Percentiles rank a stretch among this genome's conserved stretches.
These are phyloP conservation scores for Paradoxurus hermaphroditus DNA, from an alignment of 2,113 vertebrate species.

Conservation along the genomic window DNA sequence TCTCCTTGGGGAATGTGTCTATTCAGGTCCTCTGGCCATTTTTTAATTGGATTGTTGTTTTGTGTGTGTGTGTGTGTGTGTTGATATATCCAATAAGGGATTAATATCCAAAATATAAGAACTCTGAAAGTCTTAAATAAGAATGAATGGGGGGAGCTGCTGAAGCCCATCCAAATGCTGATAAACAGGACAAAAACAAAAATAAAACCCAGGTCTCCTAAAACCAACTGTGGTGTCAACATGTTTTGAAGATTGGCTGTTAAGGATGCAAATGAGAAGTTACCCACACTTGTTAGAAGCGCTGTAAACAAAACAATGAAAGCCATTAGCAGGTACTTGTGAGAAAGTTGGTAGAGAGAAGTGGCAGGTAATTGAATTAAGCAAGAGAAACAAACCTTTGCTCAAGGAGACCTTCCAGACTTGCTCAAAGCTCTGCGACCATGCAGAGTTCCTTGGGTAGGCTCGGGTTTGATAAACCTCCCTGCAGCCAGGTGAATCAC, in stretches of 20 bases:
- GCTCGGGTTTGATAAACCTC: not conserved
- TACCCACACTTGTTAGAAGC: slow-evolving; percentile 27
- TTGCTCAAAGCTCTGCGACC: not conserved
- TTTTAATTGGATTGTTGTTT: not conserved
- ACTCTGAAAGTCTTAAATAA: not conserved
- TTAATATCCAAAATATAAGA: not conserved
- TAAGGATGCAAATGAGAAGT: slow-evolving; percentile 58
- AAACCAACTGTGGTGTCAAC: slow-evolving; percentile 16
- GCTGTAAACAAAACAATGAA: slow-evolving; percentile 53
- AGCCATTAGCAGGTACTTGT: slow-evolving; percentile 54
- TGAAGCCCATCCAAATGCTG: not conserved
- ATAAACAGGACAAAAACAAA: not conserved
- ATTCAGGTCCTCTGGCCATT: not conserved
- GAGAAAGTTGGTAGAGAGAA: not conserved
- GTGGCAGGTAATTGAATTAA: slow-evolving; percentile 34
- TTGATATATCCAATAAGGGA: not conserved
- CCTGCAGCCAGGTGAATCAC: not conserved
- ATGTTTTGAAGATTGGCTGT: slow-evolving; percentile 32
- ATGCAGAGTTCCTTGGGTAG: not conserved
- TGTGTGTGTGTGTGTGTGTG: no score
- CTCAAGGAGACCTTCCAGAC: not conserved
- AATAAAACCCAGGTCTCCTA: not conserved
- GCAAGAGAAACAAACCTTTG: not conserved
- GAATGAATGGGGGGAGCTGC: not conserved
- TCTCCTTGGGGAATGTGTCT: not conserved